Base-by-base conservation (phyloP, 2,888 invertebrate species). In the Amitus sp. region DNA sequence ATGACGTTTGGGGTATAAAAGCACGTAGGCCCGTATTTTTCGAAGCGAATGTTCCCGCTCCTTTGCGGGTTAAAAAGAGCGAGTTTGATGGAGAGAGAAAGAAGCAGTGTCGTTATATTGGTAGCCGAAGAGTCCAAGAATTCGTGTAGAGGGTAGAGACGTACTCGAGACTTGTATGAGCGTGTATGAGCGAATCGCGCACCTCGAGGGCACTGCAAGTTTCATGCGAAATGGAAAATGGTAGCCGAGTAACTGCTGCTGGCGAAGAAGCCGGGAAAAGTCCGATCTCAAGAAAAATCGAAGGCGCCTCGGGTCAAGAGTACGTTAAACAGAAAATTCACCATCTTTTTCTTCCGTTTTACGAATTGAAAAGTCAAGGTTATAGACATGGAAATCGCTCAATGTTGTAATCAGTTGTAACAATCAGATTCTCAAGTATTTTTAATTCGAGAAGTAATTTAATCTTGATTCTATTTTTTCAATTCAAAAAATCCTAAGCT, bases 1-100 rank as follows among this genome's bases (percentile, higher is more conserved):
- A 64, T 56, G 56, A 60, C 63, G 53, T 59, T 64, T 65, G 48
- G 67, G 65, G 64, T 66, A 65, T 62, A 70, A 66, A 67, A 66
- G 74, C 76, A 76, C 76, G 76, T 76, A 76, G 69, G 69, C 68
- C 69, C 75, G 75, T 76, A 75, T 76, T 73, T 76, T 71, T 68
- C 54, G 52, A 43, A 56, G 62, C 64, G 63, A 68, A 69, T 66
- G 71, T 59, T 53, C 55, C 55, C 59, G 47, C 33, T 46, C 49
- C 48, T 45, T 18, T 19, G 37, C 20, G 39, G 48, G 42, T 42
- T 51, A 65, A 63, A 61, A 66, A 59, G 65, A 64, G 65, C 66
- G 61, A 67, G 66, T 61, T 67, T 66, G 66, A 70, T 66, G 66
- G 74, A n/a, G n/a, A n/a, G n/a, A n/a, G n/a, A n/a, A 72, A 66